Base-by-base conservation (phyloP, 2,797 vertebrate species). In the Pseudotriccus pelzelni region DNA sequence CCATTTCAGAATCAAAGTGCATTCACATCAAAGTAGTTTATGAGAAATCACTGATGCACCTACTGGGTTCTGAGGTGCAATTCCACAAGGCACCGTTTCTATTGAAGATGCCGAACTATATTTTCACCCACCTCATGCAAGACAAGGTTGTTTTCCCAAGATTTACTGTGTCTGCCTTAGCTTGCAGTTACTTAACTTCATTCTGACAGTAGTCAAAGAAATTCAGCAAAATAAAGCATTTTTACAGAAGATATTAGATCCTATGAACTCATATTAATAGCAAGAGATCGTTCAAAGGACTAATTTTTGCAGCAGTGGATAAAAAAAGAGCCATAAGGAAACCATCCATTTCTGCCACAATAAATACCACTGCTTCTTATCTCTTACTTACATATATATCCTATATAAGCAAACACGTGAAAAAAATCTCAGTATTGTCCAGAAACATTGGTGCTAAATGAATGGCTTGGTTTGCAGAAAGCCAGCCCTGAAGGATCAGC, bases 1-100 rank as follows among this genome's bases (percentile, higher is more conserved):
- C 91, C 88, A 82, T 72, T 89, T 50, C 82, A 76, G 67, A 86
- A 97, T 91, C 95, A 88, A 92, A 95, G 79, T 74, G 70, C 76
- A 84, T 62, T 58, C 87, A 94, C 89, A 95, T 94, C 90, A 97
- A 93, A 95, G 80, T 0, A 13, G 52, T 32, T 84, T 14, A 56
- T 43, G 62, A 74, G 86, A 46, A 92, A 94, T 52, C 70, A 50
- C 79, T 36, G 69, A 30, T 30, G 76, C 53, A 89, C 39, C 87
- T 41, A 25, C 81, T 34, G 56, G 81, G 58, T 46, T 89, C 86
- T 56, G 78, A 89, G 84, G 4, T 50, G 56, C 74, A 90, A 24
- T 82, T 90, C 87, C 93, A 93, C 49, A n/a, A 84, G 86, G 90
- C 76, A 89, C 37, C 4, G 0, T 27, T 86, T 24, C 95, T 56